Evolutionary conservation across 2,797 vertebrate genomes (phyloP).

Genomic region (Xiphorhynchus erythropygius): DNA sequence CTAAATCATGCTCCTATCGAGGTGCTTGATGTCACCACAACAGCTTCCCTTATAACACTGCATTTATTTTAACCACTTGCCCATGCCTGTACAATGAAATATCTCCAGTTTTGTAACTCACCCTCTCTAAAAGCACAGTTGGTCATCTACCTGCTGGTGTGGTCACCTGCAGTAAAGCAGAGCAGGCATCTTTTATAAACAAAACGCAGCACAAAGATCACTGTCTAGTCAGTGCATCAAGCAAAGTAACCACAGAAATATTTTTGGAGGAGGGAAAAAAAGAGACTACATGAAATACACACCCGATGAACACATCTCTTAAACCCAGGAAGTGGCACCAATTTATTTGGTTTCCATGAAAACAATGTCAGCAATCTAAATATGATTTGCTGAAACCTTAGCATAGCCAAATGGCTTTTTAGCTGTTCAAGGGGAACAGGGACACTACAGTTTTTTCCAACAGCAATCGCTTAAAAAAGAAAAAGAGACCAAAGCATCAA

Average conservation of each 20-base stretch:
- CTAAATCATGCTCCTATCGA: background rate
- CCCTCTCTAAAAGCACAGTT: background rate
- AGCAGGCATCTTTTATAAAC: background rate
- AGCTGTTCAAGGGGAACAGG: background rate
- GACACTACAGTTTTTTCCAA: background rate
- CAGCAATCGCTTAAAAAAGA: background rate
- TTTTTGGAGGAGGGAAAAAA: background rate
- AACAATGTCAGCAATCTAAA: conserved; percentile 41
- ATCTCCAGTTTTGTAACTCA: background rate
- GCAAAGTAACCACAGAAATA: conserved; percentile 18
- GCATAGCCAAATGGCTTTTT: background rate
- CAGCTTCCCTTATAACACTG: background rate
- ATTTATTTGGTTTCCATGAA: conserved; percentile 64
- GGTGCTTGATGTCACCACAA: background rate
- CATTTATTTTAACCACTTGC: background rate
- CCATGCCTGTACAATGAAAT: background rate
- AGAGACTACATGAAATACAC: background rate
- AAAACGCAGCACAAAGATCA: background rate
- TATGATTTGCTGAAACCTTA: conserved; percentile 26
- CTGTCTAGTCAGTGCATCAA: background rate
- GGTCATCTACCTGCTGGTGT: background rate
- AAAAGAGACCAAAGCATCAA: background rate
- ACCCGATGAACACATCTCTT: conserved; percentile 24
- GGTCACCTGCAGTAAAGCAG: background rate
- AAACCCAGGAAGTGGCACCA: conserved; percentile 44